Conservation (phyloP, 2,888 invertebrate species). For the Hecatera dysodea region DNA sequence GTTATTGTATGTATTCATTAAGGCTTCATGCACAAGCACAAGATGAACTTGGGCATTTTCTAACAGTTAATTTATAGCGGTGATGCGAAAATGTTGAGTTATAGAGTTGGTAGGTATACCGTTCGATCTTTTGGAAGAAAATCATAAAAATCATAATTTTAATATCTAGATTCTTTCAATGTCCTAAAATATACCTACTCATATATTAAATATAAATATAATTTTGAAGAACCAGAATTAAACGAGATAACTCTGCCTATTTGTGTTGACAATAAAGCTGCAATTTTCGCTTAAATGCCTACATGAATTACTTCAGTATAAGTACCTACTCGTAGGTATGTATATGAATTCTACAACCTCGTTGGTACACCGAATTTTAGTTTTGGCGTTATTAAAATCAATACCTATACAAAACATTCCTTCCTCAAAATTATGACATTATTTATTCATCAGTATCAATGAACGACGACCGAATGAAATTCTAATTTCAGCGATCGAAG, state of each 20-base stretch:
- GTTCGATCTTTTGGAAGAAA: background rate
- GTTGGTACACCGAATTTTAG: background rate
- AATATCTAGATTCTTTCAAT: too few relatives aligned
- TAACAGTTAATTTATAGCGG: background rate
- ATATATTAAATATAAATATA: too few relatives aligned
- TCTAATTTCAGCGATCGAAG: constrained; percentile 11
- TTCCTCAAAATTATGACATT: background rate
- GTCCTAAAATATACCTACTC: too few relatives aligned
- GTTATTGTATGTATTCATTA: too few relatives aligned
- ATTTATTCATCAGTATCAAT: constrained; percentile 1
- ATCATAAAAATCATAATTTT: background rate
- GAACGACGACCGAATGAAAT: constrained; percentile 1
- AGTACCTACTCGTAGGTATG: too few relatives aligned
- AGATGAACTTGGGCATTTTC: background rate
- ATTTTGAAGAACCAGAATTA: too few relatives aligned
- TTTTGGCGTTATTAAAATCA: background rate
- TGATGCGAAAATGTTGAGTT: background rate
- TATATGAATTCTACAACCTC: background rate
- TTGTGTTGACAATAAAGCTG: background rate
- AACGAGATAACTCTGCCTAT: background rate
- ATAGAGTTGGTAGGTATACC: background rate
- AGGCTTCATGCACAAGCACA: background rate
- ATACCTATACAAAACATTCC: background rate
- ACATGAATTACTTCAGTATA: too few relatives aligned
- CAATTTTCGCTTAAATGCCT: too few relatives aligned